These are phyloP conservation scores for Acipenser oxyrinchus DNA, from an alignment of 2,797 vertebrate genomes.

Conservation along the genomic window DNA sequence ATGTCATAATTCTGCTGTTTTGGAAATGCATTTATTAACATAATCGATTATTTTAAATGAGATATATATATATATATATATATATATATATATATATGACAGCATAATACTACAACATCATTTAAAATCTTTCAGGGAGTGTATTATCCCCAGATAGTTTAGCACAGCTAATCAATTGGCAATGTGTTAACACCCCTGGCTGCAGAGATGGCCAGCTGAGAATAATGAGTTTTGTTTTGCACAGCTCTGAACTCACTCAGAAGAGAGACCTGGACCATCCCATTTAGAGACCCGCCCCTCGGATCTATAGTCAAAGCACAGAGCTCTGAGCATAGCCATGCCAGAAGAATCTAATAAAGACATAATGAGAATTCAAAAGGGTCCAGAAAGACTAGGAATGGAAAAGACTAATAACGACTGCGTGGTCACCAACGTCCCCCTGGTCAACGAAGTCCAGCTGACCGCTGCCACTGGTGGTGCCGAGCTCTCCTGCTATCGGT, in stretches of 20 bases:
- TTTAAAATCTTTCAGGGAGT: no score
- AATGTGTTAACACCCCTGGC: no score
- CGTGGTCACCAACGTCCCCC: constrained; percentile 51
- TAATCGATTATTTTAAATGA: no score
- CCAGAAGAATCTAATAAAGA: constrained; percentile 72
- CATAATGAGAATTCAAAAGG: constrained; percentile 57
- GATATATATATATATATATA: no score
- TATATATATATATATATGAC: no score
- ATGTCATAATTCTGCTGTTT: no score
- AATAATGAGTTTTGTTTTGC: constrained; percentile 8
- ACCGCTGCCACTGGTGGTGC: constrained; percentile 83
- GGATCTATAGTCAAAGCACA: background rate
- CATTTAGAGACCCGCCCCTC: background rate
- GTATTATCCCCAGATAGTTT: no score
- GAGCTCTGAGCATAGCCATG: constrained; percentile 53
- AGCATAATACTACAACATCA: no score
- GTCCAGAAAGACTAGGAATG: constrained; percentile 38
- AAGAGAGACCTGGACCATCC: background rate
- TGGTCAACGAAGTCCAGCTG: constrained; percentile 82
- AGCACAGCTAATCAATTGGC: no score
- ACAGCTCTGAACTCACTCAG: background rate
- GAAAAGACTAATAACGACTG: constrained; percentile 65
- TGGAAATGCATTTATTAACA: no score
- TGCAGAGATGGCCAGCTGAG: no score
- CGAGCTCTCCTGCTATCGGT: constrained; percentile 91